Percentiles rank a stretch among this genome's conserved stretches.
Evolutionary conservation across 2,797 vertebrate species (phyloP).

Genomic region (Syndactyla subalaris): DNA sequence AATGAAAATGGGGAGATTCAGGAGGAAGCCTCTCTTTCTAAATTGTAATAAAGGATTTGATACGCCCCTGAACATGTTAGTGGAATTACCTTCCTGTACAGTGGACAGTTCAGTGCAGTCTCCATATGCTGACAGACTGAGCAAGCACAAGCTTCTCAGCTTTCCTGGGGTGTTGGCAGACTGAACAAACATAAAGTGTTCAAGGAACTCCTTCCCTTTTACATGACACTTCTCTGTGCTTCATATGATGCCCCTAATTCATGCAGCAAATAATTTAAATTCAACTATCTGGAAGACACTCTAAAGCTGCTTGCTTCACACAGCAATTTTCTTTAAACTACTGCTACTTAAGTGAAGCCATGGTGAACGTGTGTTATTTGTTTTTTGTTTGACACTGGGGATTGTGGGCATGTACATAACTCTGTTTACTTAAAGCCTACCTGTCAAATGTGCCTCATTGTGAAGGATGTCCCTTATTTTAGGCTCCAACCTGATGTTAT

Average conservation of each 20-base stretch:
- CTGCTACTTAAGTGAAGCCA: neutral
- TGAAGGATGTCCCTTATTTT: conserved; percentile 29
- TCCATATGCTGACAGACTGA: neutral
- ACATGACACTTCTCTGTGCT: neutral
- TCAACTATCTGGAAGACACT: neutral
- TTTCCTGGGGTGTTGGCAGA: neutral
- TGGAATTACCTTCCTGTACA: neutral
- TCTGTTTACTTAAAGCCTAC: neutral
- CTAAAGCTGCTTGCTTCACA: neutral
- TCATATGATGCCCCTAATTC: neutral
- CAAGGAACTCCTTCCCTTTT: neutral
- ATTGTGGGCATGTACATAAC: neutral
- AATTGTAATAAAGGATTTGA: neutral
- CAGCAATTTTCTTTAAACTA: neutral
- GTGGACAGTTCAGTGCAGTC: neutral
- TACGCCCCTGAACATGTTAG: neutral
- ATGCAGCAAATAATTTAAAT: neutral
- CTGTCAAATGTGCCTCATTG: neutral
- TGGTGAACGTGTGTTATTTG: neutral
- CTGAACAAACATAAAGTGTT: neutral
- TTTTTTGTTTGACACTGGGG: neutral
- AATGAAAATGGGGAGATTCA: neutral
- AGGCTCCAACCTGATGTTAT: neutral
- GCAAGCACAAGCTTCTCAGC: neutral
- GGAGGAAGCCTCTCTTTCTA: neutral